phyloP scores from a whole-genome alignment of 2,113 vertebrate genomes.

The Phycodurus eques region DNA sequence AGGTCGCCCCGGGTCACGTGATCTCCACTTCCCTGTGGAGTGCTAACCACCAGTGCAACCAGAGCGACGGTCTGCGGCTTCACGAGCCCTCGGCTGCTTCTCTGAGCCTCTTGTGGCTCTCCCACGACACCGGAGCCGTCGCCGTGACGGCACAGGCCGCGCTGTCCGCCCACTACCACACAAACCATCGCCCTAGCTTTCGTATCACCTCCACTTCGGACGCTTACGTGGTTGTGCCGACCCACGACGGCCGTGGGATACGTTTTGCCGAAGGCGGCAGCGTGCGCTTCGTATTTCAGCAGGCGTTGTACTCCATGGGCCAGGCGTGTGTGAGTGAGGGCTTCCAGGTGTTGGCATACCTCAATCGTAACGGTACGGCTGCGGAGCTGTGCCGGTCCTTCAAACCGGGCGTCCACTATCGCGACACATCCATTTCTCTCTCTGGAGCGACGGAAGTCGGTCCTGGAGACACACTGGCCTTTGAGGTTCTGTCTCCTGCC shows the following conservation, averaged over 20 bases:
- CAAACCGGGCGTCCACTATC: conserved; percentile 83
- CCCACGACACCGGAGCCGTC: conserved; percentile 82
- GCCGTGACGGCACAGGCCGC: conserved; percentile 80
- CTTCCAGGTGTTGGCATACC: conserved; percentile 78
- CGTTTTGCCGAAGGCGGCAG: conserved; percentile 79
- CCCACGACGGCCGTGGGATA: conserved; percentile 77
- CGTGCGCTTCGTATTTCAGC: conserved; percentile 83
- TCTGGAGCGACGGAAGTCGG: conserved; percentile 71
- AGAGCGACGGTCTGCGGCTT: conserved; percentile 72
- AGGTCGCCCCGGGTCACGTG: conserved; percentile 75
- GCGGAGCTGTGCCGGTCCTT: conserved; percentile 74
- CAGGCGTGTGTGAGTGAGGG: conserved; percentile 79
- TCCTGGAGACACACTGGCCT: conserved; percentile 77
- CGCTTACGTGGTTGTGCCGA: conserved; percentile 78
- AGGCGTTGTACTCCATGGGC: conserved; percentile 83
- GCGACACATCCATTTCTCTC: conserved; percentile 81
- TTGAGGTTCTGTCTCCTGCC: conserved; percentile 80
- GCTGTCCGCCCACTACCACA: conserved; percentile 80
- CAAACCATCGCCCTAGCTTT: conserved; percentile 80
- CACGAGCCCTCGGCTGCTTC: conserved; percentile 66
- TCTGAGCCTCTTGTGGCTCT: conserved; percentile 84
- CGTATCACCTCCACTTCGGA: conserved; percentile 78
- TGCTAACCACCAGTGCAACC: conserved; percentile 80
- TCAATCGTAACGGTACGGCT: conserved; percentile 78
- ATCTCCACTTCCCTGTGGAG: conserved; percentile 76